Evolutionary conservation across 2,113 vertebrate species (phyloP), one percentile per base, ranked within the genome.

Genomic region (Equus quagga): DNA sequence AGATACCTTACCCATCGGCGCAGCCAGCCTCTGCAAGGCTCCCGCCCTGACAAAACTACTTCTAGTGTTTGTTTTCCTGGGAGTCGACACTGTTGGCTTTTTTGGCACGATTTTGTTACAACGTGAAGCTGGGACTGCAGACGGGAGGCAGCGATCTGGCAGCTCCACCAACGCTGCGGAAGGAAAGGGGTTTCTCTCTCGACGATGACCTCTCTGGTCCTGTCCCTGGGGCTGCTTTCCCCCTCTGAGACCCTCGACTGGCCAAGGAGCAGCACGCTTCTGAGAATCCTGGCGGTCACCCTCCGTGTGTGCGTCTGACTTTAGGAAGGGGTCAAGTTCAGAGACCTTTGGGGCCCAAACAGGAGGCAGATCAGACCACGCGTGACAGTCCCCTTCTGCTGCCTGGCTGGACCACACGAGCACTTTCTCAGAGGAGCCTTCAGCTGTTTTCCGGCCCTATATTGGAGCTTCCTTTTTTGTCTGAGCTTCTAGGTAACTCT

Each of bases 21-120:
- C 94, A 94, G 89, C 93, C 80, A 81, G 72, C 46, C 83, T 65
- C 93, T 10, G 58, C 15, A 5, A 64, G 54, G 56, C 83, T 69
- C 44, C 86, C 31, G 94, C 24, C 75, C 94, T 58, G 80, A 93
- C 62, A 58, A 44, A 94, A 79, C 93, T 75, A 62, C 41, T 17
- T 95, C 81, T 5, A 64, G 28, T 65, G 46, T 94, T 98, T 93
- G 96, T 94, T 98, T 97, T 93, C 94, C 89, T 91, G 41, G 67
- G 49, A 96, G 58, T 84, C 97, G 83, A 65, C 24, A 5, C 65
- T 65, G 33, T 17, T 96, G 75, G 79, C 26, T 91, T 95, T 98
- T 89, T 91, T 95, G 95, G 90, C 51, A 96, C 96, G 75, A 93
- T 95, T 93, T 81, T 60, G 64, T 87, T 58, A 94, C 49, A 97